Evolutionary conservation across 2,797 vertebrate species (phyloP).

Genomic region (Pseudochromis fuscus): DNA sequence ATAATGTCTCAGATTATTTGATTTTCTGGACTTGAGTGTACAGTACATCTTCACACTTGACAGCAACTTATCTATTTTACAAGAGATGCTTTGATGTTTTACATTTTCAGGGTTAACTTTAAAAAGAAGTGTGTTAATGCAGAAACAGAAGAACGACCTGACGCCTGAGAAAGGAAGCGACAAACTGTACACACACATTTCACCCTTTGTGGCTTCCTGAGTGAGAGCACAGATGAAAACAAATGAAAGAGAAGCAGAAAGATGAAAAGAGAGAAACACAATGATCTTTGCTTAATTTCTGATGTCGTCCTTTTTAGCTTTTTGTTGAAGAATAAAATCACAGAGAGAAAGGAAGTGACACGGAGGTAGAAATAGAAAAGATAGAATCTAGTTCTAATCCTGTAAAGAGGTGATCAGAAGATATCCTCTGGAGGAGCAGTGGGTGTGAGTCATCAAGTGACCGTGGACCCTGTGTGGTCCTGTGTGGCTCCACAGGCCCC

Average conservation of each 20-base stretch:
- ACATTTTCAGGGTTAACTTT: slow-evolving; percentile 5
- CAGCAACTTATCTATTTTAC: too few species aligned
- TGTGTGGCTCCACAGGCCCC: slow-evolving; percentile 20
- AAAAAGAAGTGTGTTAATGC: too few species aligned
- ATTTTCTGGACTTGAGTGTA: too few species aligned
- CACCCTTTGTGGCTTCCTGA: slow-evolving; percentile 42
- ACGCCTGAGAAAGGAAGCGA: not conserved
- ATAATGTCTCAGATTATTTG: too few species aligned
- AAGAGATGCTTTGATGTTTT: too few species aligned
- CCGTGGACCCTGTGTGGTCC: not conserved
- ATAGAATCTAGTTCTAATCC: too few species aligned
- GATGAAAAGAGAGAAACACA: slow-evolving; percentile 1
- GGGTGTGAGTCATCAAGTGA: slow-evolving; percentile 36
- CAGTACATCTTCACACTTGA: too few species aligned
- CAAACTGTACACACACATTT: not conserved
- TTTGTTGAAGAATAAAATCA: not conserved
- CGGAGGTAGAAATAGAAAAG: too few species aligned
- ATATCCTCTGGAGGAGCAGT: not conserved
- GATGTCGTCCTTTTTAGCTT: too few species aligned
- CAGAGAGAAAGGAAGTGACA: not conserved
- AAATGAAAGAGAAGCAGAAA: not conserved
- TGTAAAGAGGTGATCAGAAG: not conserved
- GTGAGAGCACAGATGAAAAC: slow-evolving; percentile 6
- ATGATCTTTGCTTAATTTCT: not conserved
- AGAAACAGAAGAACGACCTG: too few species aligned